Base-by-base conservation (phyloP, 2,797 vertebrate genomes). In the Takifugu ocellatus region DNA sequence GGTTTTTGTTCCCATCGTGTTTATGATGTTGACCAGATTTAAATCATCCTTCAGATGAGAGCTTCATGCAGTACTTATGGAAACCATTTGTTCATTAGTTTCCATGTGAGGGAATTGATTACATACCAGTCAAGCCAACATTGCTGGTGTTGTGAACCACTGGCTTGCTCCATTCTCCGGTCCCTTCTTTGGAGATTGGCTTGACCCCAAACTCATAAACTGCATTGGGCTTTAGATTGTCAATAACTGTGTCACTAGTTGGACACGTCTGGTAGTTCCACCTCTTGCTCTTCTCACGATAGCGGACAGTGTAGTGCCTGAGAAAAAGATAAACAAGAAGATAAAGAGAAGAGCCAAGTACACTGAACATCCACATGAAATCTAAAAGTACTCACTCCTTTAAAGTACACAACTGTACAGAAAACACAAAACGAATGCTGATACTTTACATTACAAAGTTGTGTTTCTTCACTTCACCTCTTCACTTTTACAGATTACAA, bases 261-360 rank as follows among this genome's bases (percentile, higher is more conserved):
- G 95, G 96, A 77, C 96, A 98, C 62, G 94, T 93, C 59, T 98
- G 95, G 75, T 96, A 96, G 84, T 92, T 90, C 97, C 96, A 99
- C 67, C 93, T 94, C 84, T 93, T 93, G 83, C 90, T 93, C 86
- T 89, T 81, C 86, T 97, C 95, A 83, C 94, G 92, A 68, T 96
- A 98, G 60, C 96, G 95, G 51, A 92, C 90, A 0, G 85, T 90
- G 71, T 89, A 92, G 63, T 90, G 84, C 67, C 91, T 92, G 74
- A 58, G 33, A 11, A 48, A 54, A 58, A 56, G 45, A 70, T 15
- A 61, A 63, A 26, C 15, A 60, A 53, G 15, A 14, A 25, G 6
- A 29, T 29, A 21, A 59, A 49, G 15, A 51, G n/a, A 51, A 43
- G 25, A 42, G 36, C 12, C 36, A 39, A 14, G 36, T 39, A 39